These are phyloP conservation scores for Craseonycteris thonglongyai DNA, from an alignment of 2,113 vertebrate genomes.

Conservation along the genomic window DNA sequence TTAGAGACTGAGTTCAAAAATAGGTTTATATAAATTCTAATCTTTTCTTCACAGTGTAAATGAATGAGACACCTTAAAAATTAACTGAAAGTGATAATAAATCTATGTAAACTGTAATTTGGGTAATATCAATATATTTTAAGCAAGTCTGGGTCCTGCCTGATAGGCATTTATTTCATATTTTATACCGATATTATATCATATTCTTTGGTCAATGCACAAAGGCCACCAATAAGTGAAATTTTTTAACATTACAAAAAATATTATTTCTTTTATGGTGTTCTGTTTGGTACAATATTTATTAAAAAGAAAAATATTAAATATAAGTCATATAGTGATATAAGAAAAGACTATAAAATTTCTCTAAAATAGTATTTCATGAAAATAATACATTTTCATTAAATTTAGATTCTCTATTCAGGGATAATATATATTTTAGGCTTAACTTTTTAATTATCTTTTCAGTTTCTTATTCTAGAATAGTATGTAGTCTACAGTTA, in stretches of 20 bases:
- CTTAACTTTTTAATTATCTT: neutral
- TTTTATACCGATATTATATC: neutral
- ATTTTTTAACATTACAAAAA: neutral
- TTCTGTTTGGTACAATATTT: neutral
- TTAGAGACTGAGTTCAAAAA: neutral
- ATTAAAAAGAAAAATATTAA: neutral
- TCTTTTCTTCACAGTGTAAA: neutral
- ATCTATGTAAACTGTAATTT: neutral
- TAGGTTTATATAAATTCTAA: neutral
- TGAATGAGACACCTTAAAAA: neutral
- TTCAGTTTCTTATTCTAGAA: neutral
- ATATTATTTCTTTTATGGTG: neutral
- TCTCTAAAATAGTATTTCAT: neutral
- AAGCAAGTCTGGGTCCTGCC: neutral
- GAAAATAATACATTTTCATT: neutral
- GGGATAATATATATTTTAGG: neutral
- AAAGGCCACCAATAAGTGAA: neutral
- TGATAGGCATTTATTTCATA: neutral
- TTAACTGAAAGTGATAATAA: neutral
- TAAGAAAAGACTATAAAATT: neutral
- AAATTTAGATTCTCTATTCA: neutral
- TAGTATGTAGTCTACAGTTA: neutral
- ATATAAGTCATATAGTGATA: neutral
- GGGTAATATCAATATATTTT: neutral
- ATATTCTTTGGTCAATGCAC: neutral